Conservation (phyloP, 2,888 invertebrate genomes). For the Trisateles emortualis region DNA sequence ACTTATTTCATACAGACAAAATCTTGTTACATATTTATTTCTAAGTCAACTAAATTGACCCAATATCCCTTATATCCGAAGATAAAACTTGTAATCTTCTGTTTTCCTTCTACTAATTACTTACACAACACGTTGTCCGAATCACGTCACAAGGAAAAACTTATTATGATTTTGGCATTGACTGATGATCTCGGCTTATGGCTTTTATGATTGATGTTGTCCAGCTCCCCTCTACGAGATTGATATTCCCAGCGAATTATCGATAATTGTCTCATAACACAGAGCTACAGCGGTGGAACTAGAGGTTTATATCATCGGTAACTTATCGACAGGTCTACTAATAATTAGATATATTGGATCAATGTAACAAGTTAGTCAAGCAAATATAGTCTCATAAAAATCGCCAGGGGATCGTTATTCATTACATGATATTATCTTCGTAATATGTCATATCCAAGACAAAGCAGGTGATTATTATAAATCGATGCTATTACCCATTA, state of each 20-base stretch:
- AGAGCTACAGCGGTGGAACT: background rate
- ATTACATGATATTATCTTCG: too few species aligned
- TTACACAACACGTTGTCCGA: constrained; percentile 14
- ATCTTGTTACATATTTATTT: too few species aligned
- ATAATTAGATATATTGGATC: too few species aligned
- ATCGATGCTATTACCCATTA: too few species aligned
- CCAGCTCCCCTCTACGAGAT: background rate
- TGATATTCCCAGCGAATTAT: background rate
- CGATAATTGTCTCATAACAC: constrained; percentile 1
- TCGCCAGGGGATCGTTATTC: too few species aligned
- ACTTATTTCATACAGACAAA: too few species aligned
- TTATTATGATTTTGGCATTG: constrained; percentile 44
- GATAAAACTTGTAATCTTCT: constrained; percentile 5
- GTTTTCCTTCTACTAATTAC: constrained; percentile 29
- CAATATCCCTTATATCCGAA: background rate
- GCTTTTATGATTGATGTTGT: constrained; percentile 14
- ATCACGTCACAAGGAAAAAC: constrained; percentile 26
- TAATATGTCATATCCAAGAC: too few species aligned
- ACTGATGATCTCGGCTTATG: constrained; percentile 28
- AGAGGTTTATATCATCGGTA: background rate
- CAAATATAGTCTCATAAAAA: too few species aligned
- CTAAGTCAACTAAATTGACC: background rate
- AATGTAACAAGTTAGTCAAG: too few species aligned
- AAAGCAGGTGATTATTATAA: too few species aligned
- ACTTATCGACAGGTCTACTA: background rate